Conservation (phyloP, 2,888 invertebrate species). For the Yponomeuta plumbellus region DNA sequence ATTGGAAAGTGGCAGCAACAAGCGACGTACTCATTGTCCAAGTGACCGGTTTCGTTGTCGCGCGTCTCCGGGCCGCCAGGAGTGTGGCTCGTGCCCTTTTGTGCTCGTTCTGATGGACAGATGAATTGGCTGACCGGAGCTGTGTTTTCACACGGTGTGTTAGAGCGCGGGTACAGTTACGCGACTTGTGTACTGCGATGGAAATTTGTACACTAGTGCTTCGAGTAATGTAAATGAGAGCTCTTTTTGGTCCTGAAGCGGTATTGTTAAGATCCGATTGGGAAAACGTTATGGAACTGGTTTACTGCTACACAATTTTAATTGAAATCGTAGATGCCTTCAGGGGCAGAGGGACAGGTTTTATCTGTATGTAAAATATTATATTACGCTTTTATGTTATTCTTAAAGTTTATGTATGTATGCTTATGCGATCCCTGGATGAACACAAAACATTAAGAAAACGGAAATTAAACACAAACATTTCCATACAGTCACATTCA, state of each 20-base stretch:
- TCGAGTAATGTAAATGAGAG: conserved; percentile 12
- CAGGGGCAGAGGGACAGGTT: no score
- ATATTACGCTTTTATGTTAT: no score
- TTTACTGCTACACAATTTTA: not conserved
- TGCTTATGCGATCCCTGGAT: no score
- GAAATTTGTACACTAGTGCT: not conserved
- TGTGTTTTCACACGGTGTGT: not conserved
- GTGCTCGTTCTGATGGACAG: conserved; percentile 22
- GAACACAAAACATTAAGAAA: no score
- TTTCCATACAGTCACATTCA: no score
- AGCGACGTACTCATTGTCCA: not conserved
- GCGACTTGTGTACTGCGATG: not conserved
- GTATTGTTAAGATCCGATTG: conserved; percentile 8
- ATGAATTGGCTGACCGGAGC: conserved; percentile 19
- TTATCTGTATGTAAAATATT: no score
- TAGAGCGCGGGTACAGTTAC: not conserved
- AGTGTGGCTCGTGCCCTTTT: conserved; percentile 20
- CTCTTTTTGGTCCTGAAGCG: conserved; percentile 7
- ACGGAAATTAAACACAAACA: no score
- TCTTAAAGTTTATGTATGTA: no score
- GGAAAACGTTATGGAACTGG: not conserved
- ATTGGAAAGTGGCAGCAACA: not conserved
- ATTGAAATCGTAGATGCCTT: no score
- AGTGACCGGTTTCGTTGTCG: not conserved
- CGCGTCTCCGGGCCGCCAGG: conserved; percentile 1